Evolutionary conservation across 2,888 invertebrate species (phyloP).

Genomic region (Baccha elongata): DNA sequence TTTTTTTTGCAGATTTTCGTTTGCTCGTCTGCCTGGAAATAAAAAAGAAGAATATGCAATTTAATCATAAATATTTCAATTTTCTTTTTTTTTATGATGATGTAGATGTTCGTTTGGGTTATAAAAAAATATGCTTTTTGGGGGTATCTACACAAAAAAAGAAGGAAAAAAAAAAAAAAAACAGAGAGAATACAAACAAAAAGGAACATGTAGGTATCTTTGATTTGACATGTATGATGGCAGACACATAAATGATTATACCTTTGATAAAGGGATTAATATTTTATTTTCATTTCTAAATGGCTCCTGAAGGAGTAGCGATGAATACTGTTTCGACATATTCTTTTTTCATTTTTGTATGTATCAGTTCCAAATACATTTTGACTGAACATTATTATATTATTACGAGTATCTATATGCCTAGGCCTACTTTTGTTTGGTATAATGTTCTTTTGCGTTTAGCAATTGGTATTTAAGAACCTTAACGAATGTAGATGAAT

Average conservation of each 20-base stretch:
- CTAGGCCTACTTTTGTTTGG: too few species aligned
- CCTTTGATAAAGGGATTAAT: constrained; percentile 39
- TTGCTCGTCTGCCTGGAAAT: constrained; percentile 43
- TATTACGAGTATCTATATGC: too few species aligned
- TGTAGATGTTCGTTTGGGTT: background rate
- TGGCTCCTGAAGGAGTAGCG: background rate
- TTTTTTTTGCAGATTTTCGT: background rate
- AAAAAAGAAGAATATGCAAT: constrained; percentile 49
- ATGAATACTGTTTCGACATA: background rate
- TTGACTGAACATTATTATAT: too few species aligned
- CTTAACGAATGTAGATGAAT: too few species aligned
- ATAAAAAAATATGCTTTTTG: background rate
- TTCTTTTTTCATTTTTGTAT: background rate
- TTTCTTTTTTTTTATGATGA: constrained; percentile 15
- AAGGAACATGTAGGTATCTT: constrained; percentile 20
- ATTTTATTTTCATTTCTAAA: constrained; percentile 47
- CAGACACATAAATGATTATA: constrained; percentile 45
- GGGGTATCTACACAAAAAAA: background rate
- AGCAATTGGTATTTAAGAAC: too few species aligned
- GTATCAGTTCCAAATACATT: too few species aligned
- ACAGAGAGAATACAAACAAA: background rate
- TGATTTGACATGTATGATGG: constrained; percentile 50
- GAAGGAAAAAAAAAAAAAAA: background rate
- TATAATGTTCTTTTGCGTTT: too few species aligned
- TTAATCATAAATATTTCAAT: constrained; percentile 69